Conservation (phyloP, 2,113 vertebrate species). For the Crotophaga sulcirostris region DNA sequence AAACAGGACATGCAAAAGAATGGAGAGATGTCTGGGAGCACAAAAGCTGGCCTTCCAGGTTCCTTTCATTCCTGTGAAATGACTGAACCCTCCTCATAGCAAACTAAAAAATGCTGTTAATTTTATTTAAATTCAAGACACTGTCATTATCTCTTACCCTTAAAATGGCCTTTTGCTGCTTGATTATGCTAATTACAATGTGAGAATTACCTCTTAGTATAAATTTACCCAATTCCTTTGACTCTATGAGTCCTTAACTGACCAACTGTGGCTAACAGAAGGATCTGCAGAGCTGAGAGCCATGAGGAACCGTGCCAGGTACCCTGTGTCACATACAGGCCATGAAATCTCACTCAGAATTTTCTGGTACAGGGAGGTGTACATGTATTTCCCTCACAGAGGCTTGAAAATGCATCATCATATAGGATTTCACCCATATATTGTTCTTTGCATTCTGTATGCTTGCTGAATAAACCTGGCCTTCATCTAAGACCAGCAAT, state of each 20-base stretch:
- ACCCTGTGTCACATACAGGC: rapidly evolving
- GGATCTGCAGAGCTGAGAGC: not conserved
- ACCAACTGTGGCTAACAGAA: not conserved
- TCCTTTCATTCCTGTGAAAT: not conserved
- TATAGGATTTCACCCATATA: not conserved
- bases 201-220: not conserved
- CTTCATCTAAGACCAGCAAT: not conserved
- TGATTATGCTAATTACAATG: not conserved
- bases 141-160: not conserved
- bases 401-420: not conserved
- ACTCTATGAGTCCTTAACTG: not conserved
- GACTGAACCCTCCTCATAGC: not conserved
- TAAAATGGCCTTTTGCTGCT: not conserved
- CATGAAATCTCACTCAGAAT: not conserved
- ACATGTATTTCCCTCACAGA: not conserved
- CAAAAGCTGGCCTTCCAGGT: not conserved
- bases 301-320: rapidly evolving
- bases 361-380: not conserved
- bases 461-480: not conserved
- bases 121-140: not conserved
- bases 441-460: not conserved
- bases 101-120: rapidly evolving
- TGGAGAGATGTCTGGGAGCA: not conserved
- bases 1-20: not conserved
- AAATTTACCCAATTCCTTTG: not conserved